Evolutionary conservation across 2,113 vertebrate species (phyloP).

Genomic region (Rutilus rutilus): DNA sequence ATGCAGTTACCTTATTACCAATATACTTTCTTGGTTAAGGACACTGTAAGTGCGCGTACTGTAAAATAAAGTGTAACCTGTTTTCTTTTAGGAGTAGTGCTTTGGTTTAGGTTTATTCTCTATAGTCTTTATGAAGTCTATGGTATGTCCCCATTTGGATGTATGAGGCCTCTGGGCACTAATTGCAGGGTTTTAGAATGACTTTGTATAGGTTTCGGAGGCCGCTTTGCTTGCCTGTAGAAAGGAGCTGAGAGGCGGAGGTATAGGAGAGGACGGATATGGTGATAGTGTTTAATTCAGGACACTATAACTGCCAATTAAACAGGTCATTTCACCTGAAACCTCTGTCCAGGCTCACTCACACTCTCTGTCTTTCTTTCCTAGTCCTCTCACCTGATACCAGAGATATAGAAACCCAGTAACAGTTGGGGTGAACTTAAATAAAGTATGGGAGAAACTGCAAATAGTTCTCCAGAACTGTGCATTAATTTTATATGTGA

Average conservation of each 20-base stretch:
- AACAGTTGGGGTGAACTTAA: background rate
- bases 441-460: background rate
- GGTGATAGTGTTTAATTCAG: slow-evolving; percentile 51
- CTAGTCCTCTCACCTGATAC: background rate
- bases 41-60: too few species aligned
- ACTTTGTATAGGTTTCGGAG: slow-evolving; percentile 42
- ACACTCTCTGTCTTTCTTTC: background rate
- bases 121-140: background rate
- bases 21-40: too few species aligned
- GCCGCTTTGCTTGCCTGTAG: slow-evolving; percentile 11
- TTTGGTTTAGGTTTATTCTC: background rate
- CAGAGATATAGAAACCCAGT: background rate
- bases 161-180: background rate
- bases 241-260: slow-evolving; percentile 29
- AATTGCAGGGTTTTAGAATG: slow-evolving; percentile 45
- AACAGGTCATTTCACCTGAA: slow-evolving; percentile 45
- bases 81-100: background rate
- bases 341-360: background rate
- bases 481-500: background rate
- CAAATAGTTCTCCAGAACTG: background rate
- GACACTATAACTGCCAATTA: slow-evolving; percentile 52
- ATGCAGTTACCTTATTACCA: too few species aligned
- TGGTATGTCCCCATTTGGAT: background rate
- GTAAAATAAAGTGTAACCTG: too few species aligned
- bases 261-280: slow-evolving; percentile 24